phyloP scores from a whole-genome alignment of 2,888 invertebrate species.

The Polyploca ridens region DNA sequence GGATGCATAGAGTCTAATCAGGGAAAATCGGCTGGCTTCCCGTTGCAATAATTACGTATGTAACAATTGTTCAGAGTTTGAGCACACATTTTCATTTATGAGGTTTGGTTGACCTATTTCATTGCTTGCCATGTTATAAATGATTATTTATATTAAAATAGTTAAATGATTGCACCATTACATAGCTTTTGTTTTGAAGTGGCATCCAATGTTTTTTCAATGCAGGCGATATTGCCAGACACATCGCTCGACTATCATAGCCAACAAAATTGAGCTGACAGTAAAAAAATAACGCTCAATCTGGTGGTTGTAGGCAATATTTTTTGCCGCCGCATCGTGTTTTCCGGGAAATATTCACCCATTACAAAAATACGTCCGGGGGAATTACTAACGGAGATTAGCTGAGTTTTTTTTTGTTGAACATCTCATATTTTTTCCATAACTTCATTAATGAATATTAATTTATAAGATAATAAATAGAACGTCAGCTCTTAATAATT shows the following conservation, averaged over 20 bases:
- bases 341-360: slow-evolving; percentile 36
- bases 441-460: too few species aligned
- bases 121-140: too few species aligned
- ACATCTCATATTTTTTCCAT: slow-evolving; percentile 14
- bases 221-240: slow-evolving; percentile 24
- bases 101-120: too few species aligned
- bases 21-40: neutral
- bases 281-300: slow-evolving; percentile 31
- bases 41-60: neutral
- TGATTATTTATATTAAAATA: too few species aligned
- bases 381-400: neutral
- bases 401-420: slow-evolving; percentile 21
- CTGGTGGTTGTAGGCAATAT: slow-evolving; percentile 38
- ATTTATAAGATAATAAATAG: too few species aligned
- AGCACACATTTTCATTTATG: neutral
- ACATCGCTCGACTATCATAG: slow-evolving; percentile 44
- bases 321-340: slow-evolving; percentile 41
- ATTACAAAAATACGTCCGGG: slow-evolving; percentile 25
- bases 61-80: neutral
- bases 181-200: neutral
- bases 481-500: too few species aligned
- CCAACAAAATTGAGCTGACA: slow-evolving; percentile 44
- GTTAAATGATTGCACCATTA: too few species aligned
- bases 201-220: neutral
- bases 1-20: neutral